Evolutionary conservation across 2,797 vertebrate species (phyloP), one percentile per base, ranked within the genome.

Genomic region (Botia kubotai): DNA sequence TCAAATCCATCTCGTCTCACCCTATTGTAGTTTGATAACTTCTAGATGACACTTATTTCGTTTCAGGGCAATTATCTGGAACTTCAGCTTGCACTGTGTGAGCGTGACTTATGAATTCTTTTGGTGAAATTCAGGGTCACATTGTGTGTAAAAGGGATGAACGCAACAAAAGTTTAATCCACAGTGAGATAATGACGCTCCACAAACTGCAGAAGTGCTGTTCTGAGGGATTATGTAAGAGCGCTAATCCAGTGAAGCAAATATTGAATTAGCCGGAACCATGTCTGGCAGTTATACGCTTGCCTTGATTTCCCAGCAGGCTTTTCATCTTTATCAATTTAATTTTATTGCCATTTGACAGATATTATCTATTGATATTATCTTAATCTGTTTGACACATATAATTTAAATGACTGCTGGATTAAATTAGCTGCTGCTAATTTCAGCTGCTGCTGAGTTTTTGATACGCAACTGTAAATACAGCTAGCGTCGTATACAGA

Each of bases 181-280:
- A 43, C 2, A 67, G 63, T 60, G 80, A 26, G 43, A 67, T 71
- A 72, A 83, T 62, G 55, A 77, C 72, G 43, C 14, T 48, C 23
- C 65, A 16, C 1, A 29, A 67, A 84, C 50, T n/a, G 43, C 55
- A 82, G 80, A 83, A 58, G 76, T 50, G 60, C 71, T 79, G 78
- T 83, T 81, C 57, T 57, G 29, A n/a, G 66, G 84, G 83, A 86
- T 84, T 86, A 78, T 74, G 72, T 85, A 77, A 83, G 72, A 79
- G 70, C 46, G 29, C 71, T 83, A 75, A 83, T 85, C 83, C 83
- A 81, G 79, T 82, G 69, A 75, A 68, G 65, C 23, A 85, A 83
- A 85, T 86, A 88, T 86, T 87, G 85, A 88, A 85, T 85, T 83
- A 84, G 79, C 72, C 69, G n/a, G n/a, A n/a, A n/a, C n/a, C 82